These are phyloP conservation scores for Gastrophryne carolinensis DNA, from an alignment of 2,797 vertebrate species.

Conservation along the genomic window DNA sequence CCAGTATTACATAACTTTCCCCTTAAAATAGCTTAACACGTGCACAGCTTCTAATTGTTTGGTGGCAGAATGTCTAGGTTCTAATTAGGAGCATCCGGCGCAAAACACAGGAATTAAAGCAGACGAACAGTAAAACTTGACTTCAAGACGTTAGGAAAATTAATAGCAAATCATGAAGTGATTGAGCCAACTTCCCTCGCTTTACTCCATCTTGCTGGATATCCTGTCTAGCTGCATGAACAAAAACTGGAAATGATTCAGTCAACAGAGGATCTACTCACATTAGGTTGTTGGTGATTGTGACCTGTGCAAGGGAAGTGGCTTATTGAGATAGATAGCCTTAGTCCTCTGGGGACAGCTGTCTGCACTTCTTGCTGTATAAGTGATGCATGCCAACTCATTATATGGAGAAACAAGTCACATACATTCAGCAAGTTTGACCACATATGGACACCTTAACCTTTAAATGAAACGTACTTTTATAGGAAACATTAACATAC, in stretches of 20 bases:
- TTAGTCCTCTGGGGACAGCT: constrained; percentile 62
- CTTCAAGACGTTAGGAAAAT: constrained; percentile 55
- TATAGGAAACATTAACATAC: too few species aligned
- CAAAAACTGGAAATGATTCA: constrained; percentile 83
- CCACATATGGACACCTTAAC: background rate
- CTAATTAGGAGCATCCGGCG: constrained; percentile 37
- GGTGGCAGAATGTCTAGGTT: constrained; percentile 9
- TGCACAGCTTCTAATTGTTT: constrained; percentile 24
- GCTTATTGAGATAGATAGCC: constrained; percentile 71
- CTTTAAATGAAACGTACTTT: background rate
- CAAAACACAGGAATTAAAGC: constrained; percentile 54
- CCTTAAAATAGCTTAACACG: constrained; percentile 22
- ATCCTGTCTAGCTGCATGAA: constrained; percentile 77
- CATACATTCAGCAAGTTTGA: background rate
- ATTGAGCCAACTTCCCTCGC: constrained; percentile 67
- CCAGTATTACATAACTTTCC: background rate
- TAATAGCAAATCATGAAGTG: constrained; percentile 67
- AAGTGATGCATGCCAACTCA: constrained; percentile 55
- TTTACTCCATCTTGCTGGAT: constrained; percentile 74
- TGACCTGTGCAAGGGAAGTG: constrained; percentile 71
- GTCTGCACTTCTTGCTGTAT: constrained; percentile 53
- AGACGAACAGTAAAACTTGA: constrained; percentile 57
- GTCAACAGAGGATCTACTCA: constrained; percentile 75
- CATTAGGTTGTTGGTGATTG: constrained; percentile 71
- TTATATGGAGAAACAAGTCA: constrained; percentile 61